These are phyloP conservation scores for Phaethon lepturus DNA, from an alignment of 2,113 vertebrate species.

Conservation along the genomic window DNA sequence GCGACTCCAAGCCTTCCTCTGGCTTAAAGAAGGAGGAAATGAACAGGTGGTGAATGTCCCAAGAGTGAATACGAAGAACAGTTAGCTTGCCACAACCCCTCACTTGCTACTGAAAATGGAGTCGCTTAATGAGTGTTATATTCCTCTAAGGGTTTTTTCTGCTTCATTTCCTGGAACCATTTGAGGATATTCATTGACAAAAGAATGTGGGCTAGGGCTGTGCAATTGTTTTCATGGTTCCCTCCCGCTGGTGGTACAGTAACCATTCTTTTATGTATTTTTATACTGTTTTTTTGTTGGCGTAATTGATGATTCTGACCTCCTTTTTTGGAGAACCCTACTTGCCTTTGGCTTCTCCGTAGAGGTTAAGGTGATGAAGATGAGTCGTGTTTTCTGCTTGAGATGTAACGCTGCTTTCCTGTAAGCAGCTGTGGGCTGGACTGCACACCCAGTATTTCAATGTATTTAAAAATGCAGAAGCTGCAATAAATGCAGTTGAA, in stretches of 20 bases:
- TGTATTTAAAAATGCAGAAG: conserved; percentile 24
- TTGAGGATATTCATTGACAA: conserved; percentile 18
- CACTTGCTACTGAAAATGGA: background rate
- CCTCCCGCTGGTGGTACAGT: background rate
- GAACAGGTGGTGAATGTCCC: conserved; percentile 42
- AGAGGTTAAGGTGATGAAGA: background rate
- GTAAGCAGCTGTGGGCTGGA: background rate
- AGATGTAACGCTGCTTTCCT: background rate
- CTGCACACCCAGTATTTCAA: background rate
- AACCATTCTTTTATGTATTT: background rate
- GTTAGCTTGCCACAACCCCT: background rate
- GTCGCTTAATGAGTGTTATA: conserved; percentile 24
- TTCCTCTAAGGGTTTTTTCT: conserved; percentile 25
- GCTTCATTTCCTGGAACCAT: conserved; percentile 41
- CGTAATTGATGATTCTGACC: background rate
- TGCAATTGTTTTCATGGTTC: background rate
- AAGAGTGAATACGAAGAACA: background rate
- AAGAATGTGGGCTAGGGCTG: background rate
- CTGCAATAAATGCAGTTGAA: background rate
- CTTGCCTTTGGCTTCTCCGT: background rate
- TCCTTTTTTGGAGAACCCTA: background rate
- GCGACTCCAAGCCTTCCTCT: background rate
- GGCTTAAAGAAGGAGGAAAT: background rate
- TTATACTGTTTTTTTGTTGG: background rate
- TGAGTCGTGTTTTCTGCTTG: conserved; percentile 39